Evolutionary conservation across 2,888 invertebrate species (phyloP).

Genomic region (Ecliptopera silaceata): DNA sequence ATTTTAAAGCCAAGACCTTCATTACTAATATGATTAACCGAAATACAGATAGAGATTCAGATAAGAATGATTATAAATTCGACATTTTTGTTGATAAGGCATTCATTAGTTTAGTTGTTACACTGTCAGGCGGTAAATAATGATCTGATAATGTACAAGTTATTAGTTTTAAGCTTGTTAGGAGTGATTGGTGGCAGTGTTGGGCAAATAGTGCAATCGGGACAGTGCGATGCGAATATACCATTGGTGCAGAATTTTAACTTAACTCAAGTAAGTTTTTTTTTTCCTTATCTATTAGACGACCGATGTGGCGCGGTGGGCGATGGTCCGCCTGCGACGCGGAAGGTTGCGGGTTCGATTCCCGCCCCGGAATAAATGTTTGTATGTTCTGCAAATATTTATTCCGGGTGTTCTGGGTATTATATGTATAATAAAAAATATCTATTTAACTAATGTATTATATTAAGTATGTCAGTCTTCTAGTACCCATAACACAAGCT

Average conservation of each 20-base stretch:
- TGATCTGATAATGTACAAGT: conserved; percentile 61
- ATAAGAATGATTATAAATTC: conserved; percentile 61
- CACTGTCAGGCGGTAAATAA: conserved; percentile 45
- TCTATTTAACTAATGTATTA: too few species aligned
- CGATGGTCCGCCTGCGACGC: too few species aligned
- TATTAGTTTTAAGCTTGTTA: conserved; percentile 53
- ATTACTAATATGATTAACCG: conserved; percentile 26
- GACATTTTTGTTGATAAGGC: conserved; percentile 50
- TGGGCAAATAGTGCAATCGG: conserved; percentile 58
- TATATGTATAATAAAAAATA: too few species aligned
- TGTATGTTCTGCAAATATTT: too few species aligned
- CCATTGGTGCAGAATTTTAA: conserved; percentile 43
- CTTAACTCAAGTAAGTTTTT: conserved; percentile 47
- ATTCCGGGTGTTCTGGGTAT: too few species aligned
- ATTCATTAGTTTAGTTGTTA: conserved; percentile 52
- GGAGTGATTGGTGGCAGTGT: conserved; percentile 53
- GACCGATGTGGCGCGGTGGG: too few species aligned
- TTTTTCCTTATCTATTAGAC: not conserved
- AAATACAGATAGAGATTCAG: conserved; percentile 32
- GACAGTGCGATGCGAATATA: conserved; percentile 57
- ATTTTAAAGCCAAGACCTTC: not conserved
- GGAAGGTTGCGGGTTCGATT: too few species aligned
- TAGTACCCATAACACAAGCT: too few species aligned
- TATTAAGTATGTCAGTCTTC: too few species aligned
- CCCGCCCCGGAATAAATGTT: too few species aligned